Percentiles rank a stretch among this genome's conserved stretches.
Conservation (phyloP, 2,113 vertebrate species). For the Brachypteracias leptosomus region DNA sequence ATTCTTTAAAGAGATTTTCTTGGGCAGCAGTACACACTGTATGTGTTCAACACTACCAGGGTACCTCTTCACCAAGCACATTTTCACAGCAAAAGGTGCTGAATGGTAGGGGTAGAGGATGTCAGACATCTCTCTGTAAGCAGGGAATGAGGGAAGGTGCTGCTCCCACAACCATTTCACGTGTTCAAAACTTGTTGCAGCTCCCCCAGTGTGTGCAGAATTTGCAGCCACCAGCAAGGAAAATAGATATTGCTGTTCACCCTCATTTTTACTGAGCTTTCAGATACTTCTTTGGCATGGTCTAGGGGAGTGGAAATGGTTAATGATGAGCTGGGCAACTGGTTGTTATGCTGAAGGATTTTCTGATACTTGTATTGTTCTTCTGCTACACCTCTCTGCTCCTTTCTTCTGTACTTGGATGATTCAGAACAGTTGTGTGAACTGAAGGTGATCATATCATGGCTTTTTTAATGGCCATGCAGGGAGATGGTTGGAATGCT, state of each 20-base stretch:
- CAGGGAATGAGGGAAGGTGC: not conserved
- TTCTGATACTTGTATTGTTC: not conserved
- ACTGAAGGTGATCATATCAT: not conserved
- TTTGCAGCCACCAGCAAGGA: not conserved
- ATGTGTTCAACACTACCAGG: not conserved
- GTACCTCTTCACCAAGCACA: not conserved
- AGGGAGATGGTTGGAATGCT: not conserved
- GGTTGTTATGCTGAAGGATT: not conserved
- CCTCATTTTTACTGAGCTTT: not conserved
- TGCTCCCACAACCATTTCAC: not conserved
- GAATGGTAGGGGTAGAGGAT: not conserved
- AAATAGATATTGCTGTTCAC: not conserved
- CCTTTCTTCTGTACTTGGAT: not conserved
- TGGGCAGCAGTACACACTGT: accelerated
- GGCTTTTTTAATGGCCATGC: not conserved
- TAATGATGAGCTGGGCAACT: not conserved
- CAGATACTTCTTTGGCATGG: not conserved
- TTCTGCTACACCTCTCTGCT: not conserved
- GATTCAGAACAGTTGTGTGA: not conserved
- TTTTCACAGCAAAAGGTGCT: not conserved
- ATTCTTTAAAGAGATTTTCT: not conserved
- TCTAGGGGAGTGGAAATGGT: not conserved
- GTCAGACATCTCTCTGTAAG: not conserved
- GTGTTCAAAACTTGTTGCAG: conserved; percentile 23
- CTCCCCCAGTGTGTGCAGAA: not conserved